phyloP scores from a whole-genome alignment of 2,888 invertebrate species.

The Spicauda simplicius region DNA sequence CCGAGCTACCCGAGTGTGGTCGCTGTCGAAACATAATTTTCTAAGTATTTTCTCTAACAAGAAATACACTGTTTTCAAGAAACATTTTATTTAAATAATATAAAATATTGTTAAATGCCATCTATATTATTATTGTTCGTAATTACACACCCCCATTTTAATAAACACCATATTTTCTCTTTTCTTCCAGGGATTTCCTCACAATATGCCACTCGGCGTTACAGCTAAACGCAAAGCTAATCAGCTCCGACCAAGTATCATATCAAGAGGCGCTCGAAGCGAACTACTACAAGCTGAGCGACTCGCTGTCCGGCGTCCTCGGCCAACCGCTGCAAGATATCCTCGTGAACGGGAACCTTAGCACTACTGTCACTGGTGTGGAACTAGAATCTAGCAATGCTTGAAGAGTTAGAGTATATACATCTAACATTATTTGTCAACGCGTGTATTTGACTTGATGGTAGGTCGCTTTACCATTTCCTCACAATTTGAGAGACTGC shows the following conservation, averaged over 20 bases:
- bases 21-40: too few relatives aligned
- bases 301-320: conserved; percentile 89
- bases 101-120: too few relatives aligned
- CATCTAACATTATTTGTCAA: background rate
- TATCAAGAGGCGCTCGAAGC: conserved; percentile 95
- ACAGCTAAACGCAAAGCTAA: conserved; percentile 94
- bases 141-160: too few relatives aligned
- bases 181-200: conserved; percentile 91
- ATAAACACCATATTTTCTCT: conserved; percentile 7
- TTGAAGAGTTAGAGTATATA: conserved; percentile 15
- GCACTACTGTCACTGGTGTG: conserved; percentile 92
- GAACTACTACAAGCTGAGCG: conserved; percentile 94
- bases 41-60: too few relatives aligned
- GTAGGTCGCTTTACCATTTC: too few relatives aligned
- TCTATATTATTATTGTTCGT: too few relatives aligned
- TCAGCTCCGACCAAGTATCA: conserved; percentile 94
- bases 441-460: too few relatives aligned
- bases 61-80: too few relatives aligned
- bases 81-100: too few relatives aligned
- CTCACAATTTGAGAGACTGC: too few relatives aligned
- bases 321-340: conserved; percentile 88
- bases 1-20: too few relatives aligned
- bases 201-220: conserved; percentile 95
- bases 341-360: conserved; percentile 90
- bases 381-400: conserved; percentile 93